These are phyloP conservation scores for Pithys albifrons DNA, from an alignment of 2,113 vertebrate genomes.

Conservation along the genomic window DNA sequence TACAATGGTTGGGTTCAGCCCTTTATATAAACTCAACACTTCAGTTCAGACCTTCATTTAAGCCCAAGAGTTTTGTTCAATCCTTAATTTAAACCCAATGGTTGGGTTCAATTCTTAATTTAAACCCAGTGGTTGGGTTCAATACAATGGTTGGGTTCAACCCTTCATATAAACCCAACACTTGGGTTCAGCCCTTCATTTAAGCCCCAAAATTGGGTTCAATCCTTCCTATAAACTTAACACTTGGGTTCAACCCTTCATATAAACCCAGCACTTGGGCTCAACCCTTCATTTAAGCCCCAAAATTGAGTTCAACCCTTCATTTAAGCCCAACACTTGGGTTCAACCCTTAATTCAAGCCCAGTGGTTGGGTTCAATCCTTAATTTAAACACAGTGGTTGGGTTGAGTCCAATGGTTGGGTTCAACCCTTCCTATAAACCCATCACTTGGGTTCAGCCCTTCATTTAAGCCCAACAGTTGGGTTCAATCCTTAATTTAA, in stretches of 20 bases:
- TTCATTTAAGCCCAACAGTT: rapidly evolving
- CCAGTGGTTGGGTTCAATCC: rapidly evolving
- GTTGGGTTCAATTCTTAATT: too few relatives aligned
- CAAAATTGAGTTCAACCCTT: not conserved
- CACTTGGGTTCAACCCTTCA: rapidly evolving
- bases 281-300: too few relatives aligned
- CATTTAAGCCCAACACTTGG: not conserved
- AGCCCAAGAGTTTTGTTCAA: not conserved
- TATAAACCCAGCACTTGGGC: too few relatives aligned
- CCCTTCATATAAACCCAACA: not conserved
- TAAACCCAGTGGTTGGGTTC: rapidly evolving
- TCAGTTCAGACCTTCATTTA: not conserved
- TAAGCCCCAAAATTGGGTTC: not conserved
- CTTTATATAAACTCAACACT: not conserved
- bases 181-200: not conserved
- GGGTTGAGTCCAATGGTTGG: not conserved
- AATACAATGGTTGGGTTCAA: not conserved
- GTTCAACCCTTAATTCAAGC: not conserved
- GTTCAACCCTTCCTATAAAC: not conserved
- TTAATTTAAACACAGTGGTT: rapidly evolving
- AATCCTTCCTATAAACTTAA: rapidly evolving
- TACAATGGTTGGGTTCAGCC: not conserved
- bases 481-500: too few relatives aligned
- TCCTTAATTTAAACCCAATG: rapidly evolving
- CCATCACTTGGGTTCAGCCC: rapidly evolving